Evolutionary conservation across 1,140 invertebrate genomes (phyloP), one percentile per base, ranked within the genome.

Genomic region (Drosophila obscura): DNA sequence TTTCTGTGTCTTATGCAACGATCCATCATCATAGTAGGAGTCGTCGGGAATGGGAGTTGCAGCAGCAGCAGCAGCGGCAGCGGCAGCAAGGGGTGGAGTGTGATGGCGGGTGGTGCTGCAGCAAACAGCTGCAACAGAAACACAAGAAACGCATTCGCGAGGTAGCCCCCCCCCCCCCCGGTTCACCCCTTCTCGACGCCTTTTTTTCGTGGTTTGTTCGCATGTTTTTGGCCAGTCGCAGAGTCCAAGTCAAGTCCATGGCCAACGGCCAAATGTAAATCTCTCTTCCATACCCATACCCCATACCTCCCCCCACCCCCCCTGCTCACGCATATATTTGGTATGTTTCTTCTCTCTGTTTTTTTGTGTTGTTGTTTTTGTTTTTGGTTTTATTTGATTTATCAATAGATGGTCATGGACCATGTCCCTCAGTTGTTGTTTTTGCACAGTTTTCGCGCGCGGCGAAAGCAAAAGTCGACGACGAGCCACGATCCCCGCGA

Each of bases 141-240:
- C 83, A 88, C 73, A 88, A 88, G 76, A 88, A 87, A 88, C 83
- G 83, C 84, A 88, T 88, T 88, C 67, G 55, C 79, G 28, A n/a
- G 46, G 49, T 56, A 16, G 16, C 16, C 50, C 65, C 39, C 7
- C 15, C 44, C 31, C 57, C 19, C 15, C 41, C 53, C 39, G 9
- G 5, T 28, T 2, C 1, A 56, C 45, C 48, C 39, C 43, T 28
- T 46, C 68, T 41, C 50, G n/a, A n/a, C n/a, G n/a, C 50, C 43
- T 44, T 58, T 68, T 61, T 49, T 35, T 41, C 28, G 8, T 48
- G 80, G 59, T 80, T 56, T 77, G 78, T 78, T 82, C 53, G 82
- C 82, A 87, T 88, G 82, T 88, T 87, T 87, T 87, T 82, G 82
- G 82, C 83, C 79, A 77, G 77, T 22, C 52, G 26, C 55, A 55